Base-by-base conservation (phyloP, 2,113 vertebrate genomes). In the Guaruba guarouba region DNA sequence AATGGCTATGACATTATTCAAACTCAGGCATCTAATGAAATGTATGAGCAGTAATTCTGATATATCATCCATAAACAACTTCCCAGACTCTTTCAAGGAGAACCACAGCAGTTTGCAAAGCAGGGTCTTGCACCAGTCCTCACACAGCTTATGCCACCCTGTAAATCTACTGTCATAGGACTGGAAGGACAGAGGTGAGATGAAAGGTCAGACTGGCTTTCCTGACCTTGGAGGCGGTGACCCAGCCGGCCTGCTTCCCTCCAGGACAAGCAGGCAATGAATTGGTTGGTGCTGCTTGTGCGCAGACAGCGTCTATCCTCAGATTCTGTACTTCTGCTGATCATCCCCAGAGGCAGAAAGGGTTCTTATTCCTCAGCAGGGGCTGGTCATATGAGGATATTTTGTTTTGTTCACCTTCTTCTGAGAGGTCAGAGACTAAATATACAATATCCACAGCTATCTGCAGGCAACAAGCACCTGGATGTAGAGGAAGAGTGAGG, bases 151-250 rank as follows among this genome's bases (percentile, higher is more conserved):
- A 1, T 35, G 41, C 22, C 41, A 46, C 23, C 6, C 46, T 59
- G 27, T 33, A 64, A 68, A 85, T 29, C 52, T 57, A 24, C 59
- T 15, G 37, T 15, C 55, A 82, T 17, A 7, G 55, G 52, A 44
- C 44, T 19, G 43, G 74, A 67, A 82, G 89, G 41, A 78, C 61
- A 89, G 19, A 63, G 25, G 17, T 54, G 55, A 75, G 28, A 54
- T 0, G 0, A 70, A 74, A 3, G 5, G 22, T 33, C 64, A 82
- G 41, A 52, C 14, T 67, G 61, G 13, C 7, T 78, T 46, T 61
- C 46, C 55, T 59, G 37, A 31, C 28, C 27, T 59, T 0, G 0
- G 51, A 67, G 35, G 7, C 23, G 19, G n/a, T 61, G 37, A 33
- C 41, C 10, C 46, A 70, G 41, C 14, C 41, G 7, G 18, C 11